Evolutionary conservation across 2,888 invertebrate genomes (phyloP), one percentile per base, ranked within the genome.

Genomic region (Melanophora roralis): DNA sequence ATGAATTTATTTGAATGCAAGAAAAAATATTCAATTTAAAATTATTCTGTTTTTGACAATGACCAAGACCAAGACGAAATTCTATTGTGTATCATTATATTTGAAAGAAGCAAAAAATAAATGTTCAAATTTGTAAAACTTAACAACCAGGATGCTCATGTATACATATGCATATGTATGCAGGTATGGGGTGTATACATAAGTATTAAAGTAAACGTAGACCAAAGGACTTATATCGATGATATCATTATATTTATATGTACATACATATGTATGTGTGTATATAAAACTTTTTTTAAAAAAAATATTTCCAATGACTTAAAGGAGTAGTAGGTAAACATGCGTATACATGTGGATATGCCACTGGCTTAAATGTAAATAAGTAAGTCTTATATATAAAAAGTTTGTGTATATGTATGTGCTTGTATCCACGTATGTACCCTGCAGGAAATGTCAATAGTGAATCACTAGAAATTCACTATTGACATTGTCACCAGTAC

Each of bases 21-120:
- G 5, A 19, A 32, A 45, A 32, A 34, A 55, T 14, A 19, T 38
- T 23, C 32, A 19, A n/a, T n/a, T n/a, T n/a, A n/a, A n/a, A 16
- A 47, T 38, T 27, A 16, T 51, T 21, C 14, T 12, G 14, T 5
- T 57, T 57, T 55, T 69, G 59, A 27, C 59, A 59, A 59, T 59
- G 59, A 59, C 69, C 69, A 69, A 59, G 57, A 69, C 47, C 69
- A 59, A 57, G 69, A 57, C 36, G 43, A 45, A 60, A 21, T n/a
- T 12, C 16, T 36, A 4, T 43, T 27, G 40, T 43, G 32, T 23
- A 21, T 12, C 9, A 6, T 27, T 14, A 40, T 14, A 11, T 11
- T 1, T 40, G 19, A 19, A 45, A 4, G 16, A 34, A n/a, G n/a
- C 43, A 45, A n/a, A 14, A 36, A 21, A 34, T 19, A 9, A 7